phyloP scores from a whole-genome alignment of 2,888 invertebrate species.

The Drosophila stalkeri region DNA sequence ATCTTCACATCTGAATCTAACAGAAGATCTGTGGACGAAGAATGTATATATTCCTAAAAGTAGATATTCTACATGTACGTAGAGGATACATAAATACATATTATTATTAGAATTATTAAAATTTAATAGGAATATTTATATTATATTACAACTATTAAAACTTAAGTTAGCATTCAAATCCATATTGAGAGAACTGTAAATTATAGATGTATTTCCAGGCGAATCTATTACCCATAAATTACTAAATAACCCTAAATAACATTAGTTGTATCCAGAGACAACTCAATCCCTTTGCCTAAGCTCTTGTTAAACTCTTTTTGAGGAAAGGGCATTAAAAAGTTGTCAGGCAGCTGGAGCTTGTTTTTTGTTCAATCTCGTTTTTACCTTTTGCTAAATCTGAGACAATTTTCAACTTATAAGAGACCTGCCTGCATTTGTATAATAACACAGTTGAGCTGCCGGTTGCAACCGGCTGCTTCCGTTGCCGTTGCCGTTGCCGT shows the following conservation, averaged over 20 bases:
- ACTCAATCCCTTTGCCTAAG: not conserved
- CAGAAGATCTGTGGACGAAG: no score
- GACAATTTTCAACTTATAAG: conserved; percentile 72
- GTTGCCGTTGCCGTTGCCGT: conserved; percentile 24
- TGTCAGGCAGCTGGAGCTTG: conserved; percentile 3
- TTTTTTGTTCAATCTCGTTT: conserved; percentile 17
- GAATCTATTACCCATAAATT: not conserved
- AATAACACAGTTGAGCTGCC: conserved; percentile 67
- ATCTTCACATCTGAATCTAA: no score
- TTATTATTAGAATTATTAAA: no score
- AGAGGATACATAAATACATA: no score
- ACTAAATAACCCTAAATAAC: not conserved
- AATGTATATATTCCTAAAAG: no score
- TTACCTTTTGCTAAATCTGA: conserved; percentile 65
- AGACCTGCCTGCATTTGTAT: conserved; percentile 68
- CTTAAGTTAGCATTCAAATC: no score
- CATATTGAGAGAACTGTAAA: no score
- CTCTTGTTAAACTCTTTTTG: not conserved
- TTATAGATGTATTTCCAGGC: not conserved
- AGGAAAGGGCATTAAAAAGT: conserved; percentile 13
- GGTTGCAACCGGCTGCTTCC: conserved; percentile 56
- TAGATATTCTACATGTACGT: no score
- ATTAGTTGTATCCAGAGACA: not conserved
- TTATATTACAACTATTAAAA: no score
- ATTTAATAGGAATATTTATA: no score